A percentile compares a stretch with the other conserved stretches of the same genome.
Conservation (phyloP, 2,888 invertebrate species). For the Galerucella calmariensis region DNA sequence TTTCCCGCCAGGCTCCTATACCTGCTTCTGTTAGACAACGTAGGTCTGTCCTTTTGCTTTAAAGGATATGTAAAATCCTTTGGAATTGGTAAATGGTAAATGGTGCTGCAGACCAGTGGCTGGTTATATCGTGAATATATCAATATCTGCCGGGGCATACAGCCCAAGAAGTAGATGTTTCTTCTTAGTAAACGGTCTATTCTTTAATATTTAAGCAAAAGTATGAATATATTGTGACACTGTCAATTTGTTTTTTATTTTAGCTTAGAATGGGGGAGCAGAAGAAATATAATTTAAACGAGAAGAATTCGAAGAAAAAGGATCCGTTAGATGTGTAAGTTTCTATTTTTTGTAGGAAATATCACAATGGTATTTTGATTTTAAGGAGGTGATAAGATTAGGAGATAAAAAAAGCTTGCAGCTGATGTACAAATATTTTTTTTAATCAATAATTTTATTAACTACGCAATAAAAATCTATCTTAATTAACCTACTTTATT, state of each 20-base stretch:
- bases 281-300: conserved; percentile 21
- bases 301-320: conserved; percentile 23
- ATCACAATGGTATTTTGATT: not conserved
- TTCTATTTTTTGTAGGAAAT: not conserved
- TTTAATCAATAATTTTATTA: not conserved
- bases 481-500: not conserved
- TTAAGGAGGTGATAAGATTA: not conserved
- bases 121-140: too few relatives aligned
- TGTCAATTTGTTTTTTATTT: conserved; percentile 3
- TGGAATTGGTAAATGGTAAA: too few relatives aligned
- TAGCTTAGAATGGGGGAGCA: conserved; percentile 32
- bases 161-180: too few relatives aligned
- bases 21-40: too few relatives aligned
- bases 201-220: too few relatives aligned
- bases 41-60: too few relatives aligned
- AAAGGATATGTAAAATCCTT: too few relatives aligned
- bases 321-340: conserved; percentile 38
- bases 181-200: too few relatives aligned
- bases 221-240: too few relatives aligned
- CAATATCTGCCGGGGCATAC: too few relatives aligned
- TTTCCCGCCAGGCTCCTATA: too few relatives aligned
- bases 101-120: too few relatives aligned
- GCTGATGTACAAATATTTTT: not conserved
- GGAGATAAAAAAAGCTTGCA: not conserved
- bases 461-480: not conserved